These are phyloP conservation scores for Orthonychiurus folsomi DNA, from an alignment of 2,888 invertebrate genomes.

Conservation along the genomic window DNA sequence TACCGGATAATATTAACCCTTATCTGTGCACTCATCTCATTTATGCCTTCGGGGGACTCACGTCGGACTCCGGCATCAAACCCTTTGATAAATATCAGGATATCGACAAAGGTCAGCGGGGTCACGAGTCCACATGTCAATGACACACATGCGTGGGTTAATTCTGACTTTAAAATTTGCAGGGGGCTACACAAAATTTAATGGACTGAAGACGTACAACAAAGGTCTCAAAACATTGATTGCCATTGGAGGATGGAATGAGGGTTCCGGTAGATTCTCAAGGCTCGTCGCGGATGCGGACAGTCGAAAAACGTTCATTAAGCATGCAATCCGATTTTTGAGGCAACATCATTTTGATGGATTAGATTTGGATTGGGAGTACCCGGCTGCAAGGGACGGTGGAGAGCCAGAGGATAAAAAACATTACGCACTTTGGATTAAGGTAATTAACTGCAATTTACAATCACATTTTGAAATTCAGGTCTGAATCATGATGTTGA, in stretches of 20 bases:
- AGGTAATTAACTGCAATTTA: too few relatives aligned
- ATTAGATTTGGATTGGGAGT: conserved; percentile 82
- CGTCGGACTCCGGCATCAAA: conserved; percentile 79
- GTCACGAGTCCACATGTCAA: too few relatives aligned
- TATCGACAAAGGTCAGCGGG: conserved; percentile 74
- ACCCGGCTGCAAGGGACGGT: conserved; percentile 71
- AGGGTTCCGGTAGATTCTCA: conserved; percentile 79
- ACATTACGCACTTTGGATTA: conserved; percentile 78
- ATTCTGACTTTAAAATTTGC: conserved; percentile 12
- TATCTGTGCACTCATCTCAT: conserved; percentile 87
- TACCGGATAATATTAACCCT: conserved; percentile 88
- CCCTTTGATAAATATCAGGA: conserved; percentile 94
- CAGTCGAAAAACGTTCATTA: conserved; percentile 68
- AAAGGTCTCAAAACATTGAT: conserved; percentile 80
- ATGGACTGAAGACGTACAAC: conserved; percentile 84
- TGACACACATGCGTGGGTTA: conserved; percentile 4
- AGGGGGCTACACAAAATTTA: conserved; percentile 92
- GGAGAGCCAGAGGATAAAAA: conserved; percentile 65
- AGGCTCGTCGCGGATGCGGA: conserved; percentile 74
- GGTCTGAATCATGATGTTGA: too few relatives aligned
- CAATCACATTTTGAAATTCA: neutral
- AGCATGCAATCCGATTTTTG: conserved; percentile 61
- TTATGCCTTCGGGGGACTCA: conserved; percentile 86
- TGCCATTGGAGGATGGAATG: conserved; percentile 92
- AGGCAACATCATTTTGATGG: conserved; percentile 89